Base-by-base conservation (phyloP, 2,113 vertebrate species). In the Oophaga pumilio region DNA sequence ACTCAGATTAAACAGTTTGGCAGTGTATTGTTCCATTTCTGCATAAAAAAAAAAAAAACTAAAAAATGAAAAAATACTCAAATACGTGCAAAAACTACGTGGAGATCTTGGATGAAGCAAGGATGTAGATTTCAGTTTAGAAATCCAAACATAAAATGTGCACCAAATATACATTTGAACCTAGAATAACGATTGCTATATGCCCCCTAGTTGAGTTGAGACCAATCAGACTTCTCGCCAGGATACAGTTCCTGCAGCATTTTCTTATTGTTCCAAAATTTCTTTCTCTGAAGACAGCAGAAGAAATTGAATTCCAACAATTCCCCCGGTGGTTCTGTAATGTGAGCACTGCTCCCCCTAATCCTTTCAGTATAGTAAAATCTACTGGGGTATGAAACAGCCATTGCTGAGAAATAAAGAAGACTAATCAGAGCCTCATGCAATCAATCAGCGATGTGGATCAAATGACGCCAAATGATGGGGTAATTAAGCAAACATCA, bases 291-390 rank as follows among this genome's bases (percentile, higher is more conserved):
- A 77, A 24, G 26, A 28, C 13, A 33, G 28, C 7, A 77, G 74
- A 28, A 81, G 79, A 82, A 64, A 64, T 49, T 64, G n/a, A 82
- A 52, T 68, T 49, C 81, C 12, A 20, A 82, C 28, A n/a, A 17
- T 64, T 66, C 20, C 20, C 15, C 26, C 71, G 74, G 83, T 43
- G 64, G 17, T 87, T 85, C 8, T 89, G 49, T 24, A 66, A 22
- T 87, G 60, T 9, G 50, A 52, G 8, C 64, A 24, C 13, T 22
- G 83, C 69, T 22, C 52, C 14, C 17, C 26, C 56, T 74, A 62
- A 85, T 76, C 71, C 50, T 17, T 49, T 62, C 49, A 85, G 17
- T 60, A 22, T 28, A 76, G 52, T 73, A 24, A 15, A 76, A 76
- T 85, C 14, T 76, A 50, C 57, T 76, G 71, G 22, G 68, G 57